Conservation (phyloP, 2,797 vertebrate species). For the Notamacropus eugenii region DNA sequence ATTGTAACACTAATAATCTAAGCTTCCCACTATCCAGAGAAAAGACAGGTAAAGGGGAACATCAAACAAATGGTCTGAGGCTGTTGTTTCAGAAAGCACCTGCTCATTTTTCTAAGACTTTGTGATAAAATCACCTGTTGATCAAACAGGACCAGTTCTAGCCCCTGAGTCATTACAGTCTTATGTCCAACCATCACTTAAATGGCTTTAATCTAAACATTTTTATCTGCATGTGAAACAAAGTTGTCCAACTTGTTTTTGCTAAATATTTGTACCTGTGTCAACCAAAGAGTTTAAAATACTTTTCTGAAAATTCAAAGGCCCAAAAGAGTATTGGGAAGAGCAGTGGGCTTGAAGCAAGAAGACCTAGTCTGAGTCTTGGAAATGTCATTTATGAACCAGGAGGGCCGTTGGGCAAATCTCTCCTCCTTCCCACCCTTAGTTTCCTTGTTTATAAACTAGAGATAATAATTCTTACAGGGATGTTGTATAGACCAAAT, state of each 20-base stretch:
- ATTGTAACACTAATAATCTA: constrained; percentile 33
- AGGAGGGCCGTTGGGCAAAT: not conserved
- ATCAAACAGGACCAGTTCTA: not conserved
- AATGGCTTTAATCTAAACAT: constrained; percentile 45
- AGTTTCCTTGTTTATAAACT: not conserved
- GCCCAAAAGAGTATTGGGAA: constrained; percentile 1
- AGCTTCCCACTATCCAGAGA: constrained; percentile 9
- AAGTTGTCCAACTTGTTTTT: constrained; percentile 8
- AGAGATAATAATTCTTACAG: not conserved
- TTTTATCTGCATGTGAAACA: constrained; percentile 31
- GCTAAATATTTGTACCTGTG: constrained; percentile 20
- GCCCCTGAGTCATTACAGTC: not conserved
- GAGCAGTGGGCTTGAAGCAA: not conserved
- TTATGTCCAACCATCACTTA: not conserved
- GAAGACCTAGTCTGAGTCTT: not conserved
- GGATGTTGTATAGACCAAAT: not conserved
- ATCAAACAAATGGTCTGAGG: not conserved
- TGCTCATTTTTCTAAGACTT: constrained; percentile 19
- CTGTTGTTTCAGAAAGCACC: not conserved
- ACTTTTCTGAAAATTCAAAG: constrained; percentile 29
- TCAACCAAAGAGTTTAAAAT: constrained; percentile 1
- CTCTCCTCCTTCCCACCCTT: not conserved
- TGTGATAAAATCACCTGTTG: constrained; percentile 2
- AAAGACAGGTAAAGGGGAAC: constrained; percentile 35
- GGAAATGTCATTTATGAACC: not conserved